These are phyloP conservation scores for Ictidomys tridecemlineatus DNA, from an alignment of 2,113 vertebrate species.

Conservation along the genomic window DNA sequence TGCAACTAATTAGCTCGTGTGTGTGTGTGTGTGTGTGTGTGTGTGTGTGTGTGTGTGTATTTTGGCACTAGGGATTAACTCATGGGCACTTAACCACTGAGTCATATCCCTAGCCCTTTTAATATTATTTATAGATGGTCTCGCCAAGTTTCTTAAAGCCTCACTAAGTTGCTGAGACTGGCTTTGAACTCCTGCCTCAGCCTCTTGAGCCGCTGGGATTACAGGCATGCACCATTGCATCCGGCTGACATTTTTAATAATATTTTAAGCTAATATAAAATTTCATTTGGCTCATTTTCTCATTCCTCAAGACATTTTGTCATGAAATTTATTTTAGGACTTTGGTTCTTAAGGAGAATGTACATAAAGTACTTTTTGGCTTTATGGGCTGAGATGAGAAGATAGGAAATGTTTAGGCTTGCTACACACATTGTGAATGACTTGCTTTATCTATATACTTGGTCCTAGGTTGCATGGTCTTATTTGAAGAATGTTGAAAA, in stretches of 20 bases:
- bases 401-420: not conserved
- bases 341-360: conserved; percentile 29
- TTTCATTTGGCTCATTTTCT: not conserved
- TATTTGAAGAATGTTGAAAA: conserved; percentile 49
- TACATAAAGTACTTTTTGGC: not conserved
- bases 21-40: too few species aligned
- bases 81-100: too few species aligned
- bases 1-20: not conserved
- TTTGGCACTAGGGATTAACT: too few species aligned
- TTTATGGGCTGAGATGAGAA: not conserved
- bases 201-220: too few species aligned
- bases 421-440: not conserved
- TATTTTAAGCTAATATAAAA: conserved; percentile 7
- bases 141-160: too few species aligned
- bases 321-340: not conserved
- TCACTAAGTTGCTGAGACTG: too few species aligned
- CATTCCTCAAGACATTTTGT: conserved; percentile 29
- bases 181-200: too few species aligned
- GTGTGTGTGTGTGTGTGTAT: too few species aligned
- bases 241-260: conserved; percentile 24
- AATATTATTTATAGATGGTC: too few species aligned
- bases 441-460: not conserved
- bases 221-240: too few species aligned
- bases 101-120: too few species aligned
- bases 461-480: not conserved